These are phyloP conservation scores for Amazona vittata DNA, from an alignment of 2,113 vertebrate species.

Conservation along the genomic window DNA sequence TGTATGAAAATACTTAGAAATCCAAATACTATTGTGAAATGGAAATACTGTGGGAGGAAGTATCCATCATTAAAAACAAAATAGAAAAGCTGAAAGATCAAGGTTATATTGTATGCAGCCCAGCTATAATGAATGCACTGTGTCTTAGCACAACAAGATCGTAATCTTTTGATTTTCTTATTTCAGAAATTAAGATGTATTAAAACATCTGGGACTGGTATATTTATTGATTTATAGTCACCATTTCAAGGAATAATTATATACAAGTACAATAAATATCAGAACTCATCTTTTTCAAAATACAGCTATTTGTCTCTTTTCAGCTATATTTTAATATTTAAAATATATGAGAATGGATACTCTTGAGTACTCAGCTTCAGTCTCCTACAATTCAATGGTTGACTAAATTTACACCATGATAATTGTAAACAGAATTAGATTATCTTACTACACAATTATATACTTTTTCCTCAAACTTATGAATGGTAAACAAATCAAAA, in stretches of 20 bases:
- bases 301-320: background rate
- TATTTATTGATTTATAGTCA: background rate
- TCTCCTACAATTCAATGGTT: background rate
- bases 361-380: background rate
- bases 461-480: background rate
- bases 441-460: background rate
- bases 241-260: background rate
- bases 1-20: slow-evolving; percentile 64
- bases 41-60: slow-evolving; percentile 25
- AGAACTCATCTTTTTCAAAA: background rate
- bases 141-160: background rate
- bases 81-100: slow-evolving; percentile 20
- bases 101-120: background rate
- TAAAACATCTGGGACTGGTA: background rate
- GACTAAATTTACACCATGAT: background rate
- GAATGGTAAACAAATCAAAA: background rate
- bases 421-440: background rate
- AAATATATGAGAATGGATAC: background rate
- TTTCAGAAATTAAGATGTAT: background rate
- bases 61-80: background rate
- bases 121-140: background rate
- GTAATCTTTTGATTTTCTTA: background rate
- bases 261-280: background rate
- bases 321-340: background rate
- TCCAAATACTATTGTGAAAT: slow-evolving; percentile 55